These are phyloP conservation scores for Temnothorax curvispinosus DNA, from an alignment of 1,140 invertebrate genomes.

Conservation along the genomic window DNA sequence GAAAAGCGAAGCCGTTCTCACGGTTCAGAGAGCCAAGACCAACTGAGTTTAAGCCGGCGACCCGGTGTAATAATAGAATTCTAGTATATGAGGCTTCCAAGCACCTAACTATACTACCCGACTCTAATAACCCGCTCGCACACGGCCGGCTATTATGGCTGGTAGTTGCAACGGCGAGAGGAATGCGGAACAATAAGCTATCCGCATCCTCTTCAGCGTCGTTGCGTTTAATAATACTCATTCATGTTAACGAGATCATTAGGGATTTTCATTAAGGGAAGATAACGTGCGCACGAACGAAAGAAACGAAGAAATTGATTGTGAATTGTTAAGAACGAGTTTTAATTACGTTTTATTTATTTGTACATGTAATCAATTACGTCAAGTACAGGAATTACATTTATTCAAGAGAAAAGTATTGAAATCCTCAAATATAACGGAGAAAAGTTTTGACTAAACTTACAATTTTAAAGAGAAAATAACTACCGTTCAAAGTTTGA, in stretches of 20 bases:
- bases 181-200: constrained; percentile 30
- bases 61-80: constrained; percentile 85
- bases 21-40: constrained; percentile 85
- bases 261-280: not conserved
- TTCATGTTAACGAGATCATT: not conserved
- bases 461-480: not conserved
- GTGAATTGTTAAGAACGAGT: not conserved
- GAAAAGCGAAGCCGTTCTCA: constrained; percentile 80
- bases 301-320: not conserved
- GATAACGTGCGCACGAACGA: not conserved
- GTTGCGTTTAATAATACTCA: not conserved
- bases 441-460: not conserved
- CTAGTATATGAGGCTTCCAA: constrained; percentile 83
- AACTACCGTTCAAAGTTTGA: not conserved
- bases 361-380: not conserved
- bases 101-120: constrained; percentile 74
- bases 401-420: not conserved
- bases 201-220: not conserved
- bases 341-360: not conserved
- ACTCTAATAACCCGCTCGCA: constrained; percentile 69
- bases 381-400: not conserved
- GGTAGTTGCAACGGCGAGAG: constrained; percentile 67
- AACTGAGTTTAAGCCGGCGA: constrained; percentile 85
- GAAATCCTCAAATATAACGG: not conserved
- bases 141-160: constrained; percentile 43